Base-by-base conservation (phyloP, 2,888 invertebrate species). In the Oscheius sp. region DNA sequence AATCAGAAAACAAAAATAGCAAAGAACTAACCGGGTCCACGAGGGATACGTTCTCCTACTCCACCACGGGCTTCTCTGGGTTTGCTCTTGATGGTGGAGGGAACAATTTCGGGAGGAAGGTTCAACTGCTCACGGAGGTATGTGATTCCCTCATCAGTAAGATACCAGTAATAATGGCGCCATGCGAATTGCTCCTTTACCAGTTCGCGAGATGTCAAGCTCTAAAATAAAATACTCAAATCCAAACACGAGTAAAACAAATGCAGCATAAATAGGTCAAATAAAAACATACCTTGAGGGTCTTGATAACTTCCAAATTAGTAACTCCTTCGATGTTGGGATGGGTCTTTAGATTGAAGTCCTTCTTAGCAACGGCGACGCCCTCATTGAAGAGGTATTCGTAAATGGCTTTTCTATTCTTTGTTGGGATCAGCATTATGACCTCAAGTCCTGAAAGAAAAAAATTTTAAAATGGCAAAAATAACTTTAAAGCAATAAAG, bases 351-450 rank as follows among this genome's bases (percentile, higher is more conserved):
- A 95, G 94, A 92, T 96, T 94, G 90, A 94, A 95, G 91, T 99
- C 98, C 89, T 99, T 98, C 90, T 96, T 96, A 12, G 99, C 99
- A 87, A 99, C 98, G 93, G 98, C 94, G 79, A 99, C 99, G 90
- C 99, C 99, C 91, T 99, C 98, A 90, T 86, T 87, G 84, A 88
- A 88, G 76, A 88, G 80, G 91, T 95, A 94, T 90, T 99, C 98
- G 91, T 95, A 99, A 90, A 99, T 98, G 86, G 94, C 92, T 85
- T 95, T 93, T 89, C 96, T 93, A 90, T 96, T 95, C 92, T 95
- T 94, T 92, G 97, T 98, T 88, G 98, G 96, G 96, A 99, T 99
- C 95, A 99, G 96, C 99, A 99, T 99, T 91, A 94, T 95, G 86
- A 76, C 78, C 76, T 46, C 81, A 81, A 79, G 80, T 81, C 76